Evolutionary conservation across 2,797 vertebrate species (phyloP), one percentile per base, ranked within the genome.

Genomic region (Sebastes taczanowskii): DNA sequence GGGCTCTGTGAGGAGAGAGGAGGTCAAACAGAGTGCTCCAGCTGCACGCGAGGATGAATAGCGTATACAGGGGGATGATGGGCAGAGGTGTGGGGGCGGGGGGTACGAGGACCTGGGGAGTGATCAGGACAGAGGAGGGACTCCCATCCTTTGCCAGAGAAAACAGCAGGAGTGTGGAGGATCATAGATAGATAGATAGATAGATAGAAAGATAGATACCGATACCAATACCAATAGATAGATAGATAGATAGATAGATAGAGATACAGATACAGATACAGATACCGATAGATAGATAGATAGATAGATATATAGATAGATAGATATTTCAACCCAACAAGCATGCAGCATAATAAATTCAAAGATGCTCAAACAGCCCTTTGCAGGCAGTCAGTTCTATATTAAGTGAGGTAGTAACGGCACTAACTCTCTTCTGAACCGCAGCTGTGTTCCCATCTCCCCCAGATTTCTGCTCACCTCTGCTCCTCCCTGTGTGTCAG

Each of bases 401-500:
- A 86, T 80, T 64, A 91, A 90, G 88, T 66, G 82, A 88, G 76
- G 88, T 87, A 94, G 81, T 91, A 92, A 92, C 85, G 94, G 93
- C 90, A 95, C 94, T 94, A 90, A 78, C 42, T 89, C 90, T 87
- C 81, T 92, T 80, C 95, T 93, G 86, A 95, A 92, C 94, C 88
- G 83, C 95, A 97, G 96, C 94, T 96, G 96, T 93, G 95, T 96
- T 94, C 95, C 93, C 93, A 92, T 92, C 94, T 95, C 95, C 96
- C 94, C 87, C 94, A 94, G 93, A 91, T 95, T 82, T 82, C 74
- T 76, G 74, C 94, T 95, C 94, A 97, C 94, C 94, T 96, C 96
- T 95, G 95, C 94, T 91, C 88, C 95, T 95, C 97, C 95, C 94
- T 89, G 89, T 93, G 94, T 96, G 96, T 96, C 95, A 93, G 93